These are phyloP conservation scores for Drosophila nr. perissopoda DNA, from an alignment of 2,888 invertebrate species.

Conservation along the genomic window DNA sequence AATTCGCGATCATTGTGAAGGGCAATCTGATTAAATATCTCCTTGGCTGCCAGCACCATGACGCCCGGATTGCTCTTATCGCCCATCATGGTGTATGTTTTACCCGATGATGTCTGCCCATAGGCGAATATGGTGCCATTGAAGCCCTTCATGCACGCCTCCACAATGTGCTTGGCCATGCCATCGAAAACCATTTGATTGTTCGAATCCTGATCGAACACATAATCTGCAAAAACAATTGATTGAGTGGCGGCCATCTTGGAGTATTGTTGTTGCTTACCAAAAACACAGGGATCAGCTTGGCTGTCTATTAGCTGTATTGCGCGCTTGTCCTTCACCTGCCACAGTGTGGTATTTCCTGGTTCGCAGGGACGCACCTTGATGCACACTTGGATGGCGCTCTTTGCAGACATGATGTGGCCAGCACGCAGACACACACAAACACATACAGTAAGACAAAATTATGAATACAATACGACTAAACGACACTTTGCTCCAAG, in stretches of 20 bases:
- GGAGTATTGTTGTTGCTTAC: slow-evolving; percentile 73
- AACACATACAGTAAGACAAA: slow-evolving; percentile 4
- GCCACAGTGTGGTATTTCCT: slow-evolving; percentile 88
- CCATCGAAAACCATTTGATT: slow-evolving; percentile 89
- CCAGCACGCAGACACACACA: slow-evolving; percentile 1
- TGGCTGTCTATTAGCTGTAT: slow-evolving; percentile 87
- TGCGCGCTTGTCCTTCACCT: slow-evolving; percentile 86
- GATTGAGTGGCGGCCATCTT: slow-evolving; percentile 26
- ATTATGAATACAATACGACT: neutral
- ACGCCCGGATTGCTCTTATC: slow-evolving; percentile 89
- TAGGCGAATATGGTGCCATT: slow-evolving; percentile 96
- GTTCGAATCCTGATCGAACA: slow-evolving; percentile 87
- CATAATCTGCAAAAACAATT: slow-evolving; percentile 87
- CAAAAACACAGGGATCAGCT: slow-evolving; percentile 85
- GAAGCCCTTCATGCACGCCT: slow-evolving; percentile 90
- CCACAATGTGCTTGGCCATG: slow-evolving; percentile 90
- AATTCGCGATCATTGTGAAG: slow-evolving; percentile 88
- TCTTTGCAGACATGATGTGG: slow-evolving; percentile 68
- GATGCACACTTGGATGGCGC: slow-evolving; percentile 89
- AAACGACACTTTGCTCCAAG: slow-evolving; percentile 16
- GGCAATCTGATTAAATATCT: slow-evolving; percentile 89
- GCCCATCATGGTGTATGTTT: slow-evolving; percentile 94
- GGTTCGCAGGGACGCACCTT: slow-evolving; percentile 88
- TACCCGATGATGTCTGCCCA: slow-evolving; percentile 95
- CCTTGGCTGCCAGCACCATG: slow-evolving; percentile 89